Evolutionary conservation across 2,797 vertebrate species (phyloP), one percentile per base, ranked within the genome.

Genomic region (Enteromius argenteus): DNA sequence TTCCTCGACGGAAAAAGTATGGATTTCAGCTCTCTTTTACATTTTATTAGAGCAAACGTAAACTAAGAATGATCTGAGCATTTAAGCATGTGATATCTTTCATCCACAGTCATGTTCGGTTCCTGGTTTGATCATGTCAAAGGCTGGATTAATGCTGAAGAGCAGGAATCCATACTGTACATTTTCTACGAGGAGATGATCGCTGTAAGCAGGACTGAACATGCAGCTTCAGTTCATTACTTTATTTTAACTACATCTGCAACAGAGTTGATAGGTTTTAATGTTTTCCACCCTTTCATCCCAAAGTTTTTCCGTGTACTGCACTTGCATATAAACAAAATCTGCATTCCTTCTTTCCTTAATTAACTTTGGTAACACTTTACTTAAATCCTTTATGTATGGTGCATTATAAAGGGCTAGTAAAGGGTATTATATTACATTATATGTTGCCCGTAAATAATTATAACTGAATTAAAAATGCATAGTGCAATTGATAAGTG

Each of bases 51-150:
- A n/a, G 56, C 56, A 23, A 60, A 58, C n/a, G 1, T 56, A 11
- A 37, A 37, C 35, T 37, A 37, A 2, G 58, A 60, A 8, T 5
- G 71, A 56, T 73, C 35, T 72, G 19, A 44, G 2, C 0, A 13
- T 46, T 23, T 35, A 35, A 66, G 7, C n/a, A 39, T 37, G 35
- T 53, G 37, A 60, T 39, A 23, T 66, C 23, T 39, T 32, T 58
- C 37, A 14, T 27, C 27, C 72, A 46, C 75, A 96, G 95, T 94
- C 9, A 81, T 90, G 14, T 94, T 92, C 86, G 94, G 94, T 9
- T 94, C 95, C 0, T 96, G 95, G 95, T 96, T 96, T 75, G 93
- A 96, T 69, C 95, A 96, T 15, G 89, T 96, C 0, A 95, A 94
- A 71, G 83, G 93, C 53, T 96, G 95, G 95, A 90, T 94, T 73